These are phyloP conservation scores for Drosophila pandora DNA, from an alignment of 1,140 invertebrate genomes.

Conservation along the genomic window DNA sequence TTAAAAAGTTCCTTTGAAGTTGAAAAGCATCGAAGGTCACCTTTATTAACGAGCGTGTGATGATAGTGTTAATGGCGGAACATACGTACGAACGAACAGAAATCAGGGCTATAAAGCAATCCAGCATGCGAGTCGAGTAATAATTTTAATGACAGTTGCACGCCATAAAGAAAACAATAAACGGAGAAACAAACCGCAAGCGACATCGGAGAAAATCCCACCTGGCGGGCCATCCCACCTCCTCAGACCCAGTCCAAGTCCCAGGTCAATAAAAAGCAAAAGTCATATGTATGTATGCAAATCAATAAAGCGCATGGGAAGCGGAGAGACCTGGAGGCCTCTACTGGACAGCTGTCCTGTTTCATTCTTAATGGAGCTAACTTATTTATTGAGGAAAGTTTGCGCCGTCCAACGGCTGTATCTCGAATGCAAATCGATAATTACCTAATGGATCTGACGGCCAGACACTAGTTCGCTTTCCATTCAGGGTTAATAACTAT, in stretches of 20 bases:
- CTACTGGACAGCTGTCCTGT: background rate
- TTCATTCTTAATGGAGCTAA: background rate
- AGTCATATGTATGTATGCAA: slow-evolving; percentile 26
- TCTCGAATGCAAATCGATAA: background rate
- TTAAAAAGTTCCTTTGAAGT: background rate
- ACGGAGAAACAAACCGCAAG: too few relatives aligned
- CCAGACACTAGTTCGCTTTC: too few relatives aligned
- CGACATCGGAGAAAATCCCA: slow-evolving; percentile 13
- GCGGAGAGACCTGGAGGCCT: background rate
- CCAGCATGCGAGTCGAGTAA: slow-evolving; percentile 20
- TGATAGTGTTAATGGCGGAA: slow-evolving; percentile 3
- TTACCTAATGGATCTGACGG: too few relatives aligned
- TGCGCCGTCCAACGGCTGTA: background rate
- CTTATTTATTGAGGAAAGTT: background rate
- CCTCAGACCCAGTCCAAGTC: background rate
- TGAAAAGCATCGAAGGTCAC: background rate
- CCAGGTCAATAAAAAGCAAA: slow-evolving; percentile 26
- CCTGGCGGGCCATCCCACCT: background rate
- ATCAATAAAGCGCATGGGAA: slow-evolving; percentile 40
- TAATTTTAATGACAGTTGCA: slow-evolving; percentile 59
- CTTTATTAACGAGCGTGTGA: background rate
- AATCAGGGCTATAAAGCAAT: slow-evolving; percentile 58
- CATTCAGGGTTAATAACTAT: too few relatives aligned
- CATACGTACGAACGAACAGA: background rate
- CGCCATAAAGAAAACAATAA: slow-evolving; percentile 43